Evolutionary conservation across 92 coral and sea anemone genomes (phyloP).

Genomic region (Epizoanthus ramosus): DNA sequence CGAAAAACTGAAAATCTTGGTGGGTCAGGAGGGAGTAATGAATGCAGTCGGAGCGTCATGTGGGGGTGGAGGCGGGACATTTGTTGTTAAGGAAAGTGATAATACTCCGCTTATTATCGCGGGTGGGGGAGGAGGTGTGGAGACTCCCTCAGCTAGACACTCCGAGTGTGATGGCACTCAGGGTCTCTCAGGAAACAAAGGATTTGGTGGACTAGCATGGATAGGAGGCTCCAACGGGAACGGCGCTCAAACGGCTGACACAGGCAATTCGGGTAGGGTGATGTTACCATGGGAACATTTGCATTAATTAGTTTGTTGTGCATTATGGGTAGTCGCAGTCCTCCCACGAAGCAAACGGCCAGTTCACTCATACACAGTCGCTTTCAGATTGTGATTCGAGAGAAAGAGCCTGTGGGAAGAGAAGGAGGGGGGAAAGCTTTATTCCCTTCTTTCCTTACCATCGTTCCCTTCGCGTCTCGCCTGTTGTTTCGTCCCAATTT

Average conservation of each 20-base stretch:
- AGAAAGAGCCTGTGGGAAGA: too few relatives aligned
- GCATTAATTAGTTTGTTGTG: not conserved
- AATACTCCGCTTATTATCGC: constrained; percentile 43
- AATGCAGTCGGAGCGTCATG: not conserved
- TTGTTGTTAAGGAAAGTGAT: constrained; percentile 34
- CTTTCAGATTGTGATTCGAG: too few relatives aligned
- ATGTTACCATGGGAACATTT: not conserved
- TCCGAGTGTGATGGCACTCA: constrained; percentile 41
- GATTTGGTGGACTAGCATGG: constrained; percentile 15
- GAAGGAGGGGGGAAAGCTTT: too few relatives aligned
- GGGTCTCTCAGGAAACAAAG: constrained; percentile 40
- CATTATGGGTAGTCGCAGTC: too few relatives aligned
- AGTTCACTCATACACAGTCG: too few relatives aligned
- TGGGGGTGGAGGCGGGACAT: constrained; percentile 58
- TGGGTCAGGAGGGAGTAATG: constrained; percentile 48
- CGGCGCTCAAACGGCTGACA: constrained; percentile 10
- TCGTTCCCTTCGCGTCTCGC: too few relatives aligned
- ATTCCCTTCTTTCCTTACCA: too few relatives aligned
- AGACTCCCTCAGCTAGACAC: not conserved
- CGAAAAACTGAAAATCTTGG: constrained; percentile 40
- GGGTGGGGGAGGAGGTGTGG: constrained; percentile 55
- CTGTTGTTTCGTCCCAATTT: too few relatives aligned
- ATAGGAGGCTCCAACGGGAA: constrained; percentile 46
- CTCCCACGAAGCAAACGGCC: too few relatives aligned
- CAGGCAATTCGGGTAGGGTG: constrained; percentile 24